phyloP scores from a whole-genome alignment of 2,888 invertebrate genomes.

The Caenorhabditis drosophilae region DNA sequence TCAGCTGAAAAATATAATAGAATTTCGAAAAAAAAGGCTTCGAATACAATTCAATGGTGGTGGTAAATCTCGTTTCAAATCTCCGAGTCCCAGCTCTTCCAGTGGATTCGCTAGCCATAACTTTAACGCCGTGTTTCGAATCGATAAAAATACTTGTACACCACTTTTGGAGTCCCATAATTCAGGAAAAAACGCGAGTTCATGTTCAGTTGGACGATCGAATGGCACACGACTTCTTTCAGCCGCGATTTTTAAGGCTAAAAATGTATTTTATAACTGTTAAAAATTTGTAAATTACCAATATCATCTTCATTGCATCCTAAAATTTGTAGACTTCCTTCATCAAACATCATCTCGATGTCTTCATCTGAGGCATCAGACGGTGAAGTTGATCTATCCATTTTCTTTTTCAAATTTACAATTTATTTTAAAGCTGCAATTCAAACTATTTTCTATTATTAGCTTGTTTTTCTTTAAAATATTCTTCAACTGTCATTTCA shows the following conservation, averaged over 20 bases:
- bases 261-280: too few relatives aligned
- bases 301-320: constrained; percentile 60
- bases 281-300: too few relatives aligned
- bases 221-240: constrained; percentile 51
- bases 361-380: constrained; percentile 9
- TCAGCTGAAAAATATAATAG: constrained; percentile 15
- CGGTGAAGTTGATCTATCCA: not conserved
- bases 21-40: not conserved
- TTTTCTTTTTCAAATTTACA: not conserved
- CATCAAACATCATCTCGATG: constrained; percentile 4
- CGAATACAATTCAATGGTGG: constrained; percentile 80
- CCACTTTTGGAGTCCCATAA: constrained; percentile 20
- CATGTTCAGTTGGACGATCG: constrained; percentile 55
- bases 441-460: too few relatives aligned
- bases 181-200: constrained; percentile 58
- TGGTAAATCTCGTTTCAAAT: constrained; percentile 80
- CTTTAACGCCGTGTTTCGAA: constrained; percentile 61
- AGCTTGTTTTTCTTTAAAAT: too few relatives aligned
- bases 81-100: constrained; percentile 84
- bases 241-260: constrained; percentile 58
- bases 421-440: not conserved
- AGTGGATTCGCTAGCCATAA: constrained; percentile 95
- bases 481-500: too few relatives aligned
- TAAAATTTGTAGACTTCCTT: constrained; percentile 35
- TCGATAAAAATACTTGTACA: constrained; percentile 43